These are phyloP conservation scores for Platycnemis pennipes DNA, from an alignment of 2,888 invertebrate species.

Conservation along the genomic window DNA sequence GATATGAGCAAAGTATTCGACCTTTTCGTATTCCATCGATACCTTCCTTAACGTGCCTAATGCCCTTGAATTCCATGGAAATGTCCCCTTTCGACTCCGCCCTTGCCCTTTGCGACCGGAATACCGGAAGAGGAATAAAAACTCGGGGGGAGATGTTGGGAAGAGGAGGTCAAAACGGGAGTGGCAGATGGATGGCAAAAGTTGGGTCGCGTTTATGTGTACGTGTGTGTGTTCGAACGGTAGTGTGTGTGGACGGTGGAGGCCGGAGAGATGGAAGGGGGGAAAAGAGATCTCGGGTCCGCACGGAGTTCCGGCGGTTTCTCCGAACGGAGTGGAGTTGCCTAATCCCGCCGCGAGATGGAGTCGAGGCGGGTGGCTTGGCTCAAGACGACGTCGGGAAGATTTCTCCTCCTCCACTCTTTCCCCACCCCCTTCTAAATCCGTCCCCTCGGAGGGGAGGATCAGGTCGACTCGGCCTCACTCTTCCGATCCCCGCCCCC, in stretches of 20 bases:
- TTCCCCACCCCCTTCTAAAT: too few relatives aligned
- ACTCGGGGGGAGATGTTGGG: neutral
- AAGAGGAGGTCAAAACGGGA: neutral
- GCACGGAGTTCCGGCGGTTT: neutral
- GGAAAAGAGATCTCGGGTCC: neutral
- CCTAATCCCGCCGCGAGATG: neutral
- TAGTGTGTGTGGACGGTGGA: neutral
- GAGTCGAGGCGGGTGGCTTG: neutral
- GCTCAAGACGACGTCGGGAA: neutral
- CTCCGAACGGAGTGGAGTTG: neutral
- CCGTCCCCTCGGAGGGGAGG: too few relatives aligned
- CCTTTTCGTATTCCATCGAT: too few relatives aligned
- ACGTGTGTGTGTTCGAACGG: neutral
- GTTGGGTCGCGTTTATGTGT: slow-evolving; percentile 37
- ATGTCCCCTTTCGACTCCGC: neutral
- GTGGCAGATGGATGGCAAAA: slow-evolving; percentile 42
- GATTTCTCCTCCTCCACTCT: neutral
- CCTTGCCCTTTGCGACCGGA: neutral
- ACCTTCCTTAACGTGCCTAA: too few relatives aligned
- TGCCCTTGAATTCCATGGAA: too few relatives aligned
- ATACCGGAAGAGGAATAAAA: neutral
- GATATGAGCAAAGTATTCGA: too few relatives aligned
- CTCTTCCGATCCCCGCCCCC: neutral
- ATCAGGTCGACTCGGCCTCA: neutral
- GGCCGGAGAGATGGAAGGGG: slow-evolving; percentile 24